Percentiles rank a stretch among this genome's conserved stretches.
phyloP scores from a whole-genome alignment of 2,797 vertebrate genomes.

The Phataginus tricuspis region DNA sequence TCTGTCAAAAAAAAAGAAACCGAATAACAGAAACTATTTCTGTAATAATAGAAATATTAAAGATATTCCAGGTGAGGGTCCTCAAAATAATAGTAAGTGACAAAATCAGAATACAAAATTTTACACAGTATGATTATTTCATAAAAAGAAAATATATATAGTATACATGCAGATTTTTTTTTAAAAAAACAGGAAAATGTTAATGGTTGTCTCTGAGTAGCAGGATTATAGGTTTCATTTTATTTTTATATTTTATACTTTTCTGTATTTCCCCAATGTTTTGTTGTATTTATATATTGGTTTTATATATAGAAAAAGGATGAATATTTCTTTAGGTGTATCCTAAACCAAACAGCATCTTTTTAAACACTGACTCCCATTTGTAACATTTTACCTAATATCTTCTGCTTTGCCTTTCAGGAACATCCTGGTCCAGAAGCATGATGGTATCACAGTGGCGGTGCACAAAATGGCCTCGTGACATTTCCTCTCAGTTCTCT shows the following conservation, averaged over 20 bases:
- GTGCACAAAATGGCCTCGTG: constrained; percentile 96
- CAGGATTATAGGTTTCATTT: constrained; percentile 11
- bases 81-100: background rate
- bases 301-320: background rate
- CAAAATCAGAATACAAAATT: background rate
- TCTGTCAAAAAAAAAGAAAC: background rate
- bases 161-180: background rate
- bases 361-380: background rate
- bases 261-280: background rate
- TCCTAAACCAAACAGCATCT: background rate
- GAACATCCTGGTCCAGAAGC: constrained; percentile 95
- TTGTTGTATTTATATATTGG: background rate
- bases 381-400: background rate
- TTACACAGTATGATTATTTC: background rate
- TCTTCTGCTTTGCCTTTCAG: constrained; percentile 83
- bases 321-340: background rate
- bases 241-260: constrained; percentile 9
- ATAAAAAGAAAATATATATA: background rate
- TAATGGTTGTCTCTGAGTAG: background rate
- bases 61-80: background rate
- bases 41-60: constrained; percentile 7
- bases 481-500: constrained; percentile 23
- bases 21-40: constrained; percentile 34
- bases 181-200: background rate
- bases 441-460: constrained; percentile 94